phyloP scores from a whole-genome alignment of 2,113 vertebrate species.

The Gasterosteus aculeatus region DNA sequence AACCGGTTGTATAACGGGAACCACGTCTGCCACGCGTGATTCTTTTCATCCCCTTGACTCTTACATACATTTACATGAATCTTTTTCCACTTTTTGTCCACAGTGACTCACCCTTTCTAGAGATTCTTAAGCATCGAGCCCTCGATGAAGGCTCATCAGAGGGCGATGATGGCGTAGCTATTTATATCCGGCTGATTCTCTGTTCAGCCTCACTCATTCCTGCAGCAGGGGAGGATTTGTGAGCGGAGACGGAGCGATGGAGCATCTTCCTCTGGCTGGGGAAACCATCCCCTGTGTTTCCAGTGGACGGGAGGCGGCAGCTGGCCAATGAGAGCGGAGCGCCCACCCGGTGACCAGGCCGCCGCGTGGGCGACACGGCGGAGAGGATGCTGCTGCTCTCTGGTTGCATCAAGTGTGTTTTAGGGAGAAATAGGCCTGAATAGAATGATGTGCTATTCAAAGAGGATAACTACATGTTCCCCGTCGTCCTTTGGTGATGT shows the following conservation, averaged over 20 bases:
- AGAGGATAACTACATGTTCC: slow-evolving; percentile 4
- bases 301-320: slow-evolving; percentile 48
- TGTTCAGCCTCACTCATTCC: slow-evolving; percentile 58
- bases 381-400: slow-evolving; percentile 55
- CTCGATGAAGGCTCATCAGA: slow-evolving; percentile 36
- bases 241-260: slow-evolving; percentile 56
- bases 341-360: slow-evolving; percentile 71
- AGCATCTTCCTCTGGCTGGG: slow-evolving; percentile 51
- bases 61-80: slow-evolving; percentile 19
- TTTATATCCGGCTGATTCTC: slow-evolving; percentile 65
- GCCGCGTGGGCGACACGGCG: slow-evolving; percentile 55
- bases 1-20: slow-evolving; percentile 19
- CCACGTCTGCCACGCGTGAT: slow-evolving; percentile 19
- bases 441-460: slow-evolving; percentile 9
- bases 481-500: not conserved
- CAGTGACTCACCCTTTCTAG: slow-evolving; percentile 20
- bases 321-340: slow-evolving; percentile 61
- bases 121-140: slow-evolving; percentile 36
- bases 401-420: slow-evolving; percentile 31
- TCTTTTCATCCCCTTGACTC: slow-evolving; percentile 23
- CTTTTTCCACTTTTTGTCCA: slow-evolving; percentile 3
- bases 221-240: slow-evolving; percentile 8
- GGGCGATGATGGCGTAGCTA: slow-evolving; percentile 40
- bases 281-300: slow-evolving; percentile 49
- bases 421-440: slow-evolving; percentile 24